phyloP scores from a whole-genome alignment of 1,140 invertebrate genomes.

The Eumaeus atala region DNA sequence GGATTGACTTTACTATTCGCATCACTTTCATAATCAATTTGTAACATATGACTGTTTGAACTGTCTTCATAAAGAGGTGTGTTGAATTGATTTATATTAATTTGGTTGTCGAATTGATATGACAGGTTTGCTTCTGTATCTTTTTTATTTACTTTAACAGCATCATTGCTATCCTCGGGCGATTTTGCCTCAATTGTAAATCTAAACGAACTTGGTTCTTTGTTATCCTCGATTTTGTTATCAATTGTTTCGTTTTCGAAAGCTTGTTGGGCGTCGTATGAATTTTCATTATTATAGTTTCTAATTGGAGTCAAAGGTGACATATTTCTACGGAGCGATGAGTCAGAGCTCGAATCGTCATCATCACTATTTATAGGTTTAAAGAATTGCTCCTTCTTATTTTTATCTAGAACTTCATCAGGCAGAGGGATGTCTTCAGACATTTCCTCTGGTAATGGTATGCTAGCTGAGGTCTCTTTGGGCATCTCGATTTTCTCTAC shows the following conservation, averaged over 20 bases:
- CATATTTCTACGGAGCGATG: conserved; percentile 59
- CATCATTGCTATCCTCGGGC: conserved; percentile 38
- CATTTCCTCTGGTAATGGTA: conserved; percentile 51
- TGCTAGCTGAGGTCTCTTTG: conserved; percentile 46
- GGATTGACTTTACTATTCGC: conserved; percentile 59
- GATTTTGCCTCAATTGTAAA: conserved; percentile 55
- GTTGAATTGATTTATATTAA: conserved; percentile 54
- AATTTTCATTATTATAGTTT: conserved; percentile 67
- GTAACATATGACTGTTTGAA: conserved; percentile 59
- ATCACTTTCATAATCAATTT: conserved; percentile 66
- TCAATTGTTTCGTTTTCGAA: conserved; percentile 55
- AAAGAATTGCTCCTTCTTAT: conserved; percentile 44
- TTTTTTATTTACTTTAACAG: conserved; percentile 45
- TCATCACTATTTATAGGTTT: conserved; percentile 58
- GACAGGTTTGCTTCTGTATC: conserved; percentile 39
- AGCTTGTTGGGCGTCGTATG: conserved; percentile 64
- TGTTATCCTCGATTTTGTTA: conserved; percentile 45
- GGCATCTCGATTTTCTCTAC: conserved; percentile 53
- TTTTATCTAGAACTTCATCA: conserved; percentile 41
- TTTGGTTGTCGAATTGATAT: conserved; percentile 57
- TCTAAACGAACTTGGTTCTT: conserved; percentile 54
- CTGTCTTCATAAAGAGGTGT: conserved; percentile 61
- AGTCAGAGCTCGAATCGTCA: conserved; percentile 59
- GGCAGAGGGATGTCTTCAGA: conserved; percentile 54
- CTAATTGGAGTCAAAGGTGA: conserved; percentile 65